Conservation (phyloP, 1,140 invertebrate genomes). For the Caenorhabditis tropicalis region DNA sequence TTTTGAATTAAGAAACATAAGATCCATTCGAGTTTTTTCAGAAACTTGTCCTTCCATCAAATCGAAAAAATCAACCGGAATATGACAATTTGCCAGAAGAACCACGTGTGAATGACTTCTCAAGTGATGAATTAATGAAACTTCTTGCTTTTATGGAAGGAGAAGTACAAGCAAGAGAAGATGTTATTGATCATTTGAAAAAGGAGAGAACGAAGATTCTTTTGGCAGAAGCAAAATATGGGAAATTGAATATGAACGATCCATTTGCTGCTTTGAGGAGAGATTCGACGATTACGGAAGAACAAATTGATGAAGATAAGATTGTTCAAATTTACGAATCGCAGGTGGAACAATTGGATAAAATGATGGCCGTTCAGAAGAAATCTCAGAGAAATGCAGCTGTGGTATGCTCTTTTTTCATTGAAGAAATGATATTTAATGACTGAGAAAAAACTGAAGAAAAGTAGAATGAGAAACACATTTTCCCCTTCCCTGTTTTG, state of each 20-base stretch:
- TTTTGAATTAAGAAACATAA: background rate
- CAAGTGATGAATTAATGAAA: constrained; percentile 35
- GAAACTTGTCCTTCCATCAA: background rate
- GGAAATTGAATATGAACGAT: constrained; percentile 25
- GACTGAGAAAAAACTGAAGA: background rate
- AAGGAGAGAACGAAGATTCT: constrained; percentile 21
- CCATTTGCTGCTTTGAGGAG: constrained; percentile 24
- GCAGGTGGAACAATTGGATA: constrained; percentile 29
- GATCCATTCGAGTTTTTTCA: background rate
- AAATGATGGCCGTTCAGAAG: constrained; percentile 19
- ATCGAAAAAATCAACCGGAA: constrained; percentile 5
- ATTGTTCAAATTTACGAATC: constrained; percentile 34
- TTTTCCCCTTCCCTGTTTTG: too few species aligned
- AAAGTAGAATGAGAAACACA: too few species aligned
- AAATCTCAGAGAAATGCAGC: constrained; percentile 20
- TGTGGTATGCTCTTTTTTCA: background rate
- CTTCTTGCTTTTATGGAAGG: constrained; percentile 31
- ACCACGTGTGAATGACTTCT: constrained; percentile 3
- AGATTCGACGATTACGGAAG: constrained; percentile 14
- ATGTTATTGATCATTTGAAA: constrained; percentile 33
- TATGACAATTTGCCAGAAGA: constrained; percentile 10
- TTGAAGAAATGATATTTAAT: background rate
- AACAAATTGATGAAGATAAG: constrained; percentile 13
- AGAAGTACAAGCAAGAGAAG: constrained; percentile 42
- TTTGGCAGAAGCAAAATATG: constrained; percentile 5